phyloP scores from a whole-genome alignment of 2,888 invertebrate genomes.

The Orgyia antiqua region DNA sequence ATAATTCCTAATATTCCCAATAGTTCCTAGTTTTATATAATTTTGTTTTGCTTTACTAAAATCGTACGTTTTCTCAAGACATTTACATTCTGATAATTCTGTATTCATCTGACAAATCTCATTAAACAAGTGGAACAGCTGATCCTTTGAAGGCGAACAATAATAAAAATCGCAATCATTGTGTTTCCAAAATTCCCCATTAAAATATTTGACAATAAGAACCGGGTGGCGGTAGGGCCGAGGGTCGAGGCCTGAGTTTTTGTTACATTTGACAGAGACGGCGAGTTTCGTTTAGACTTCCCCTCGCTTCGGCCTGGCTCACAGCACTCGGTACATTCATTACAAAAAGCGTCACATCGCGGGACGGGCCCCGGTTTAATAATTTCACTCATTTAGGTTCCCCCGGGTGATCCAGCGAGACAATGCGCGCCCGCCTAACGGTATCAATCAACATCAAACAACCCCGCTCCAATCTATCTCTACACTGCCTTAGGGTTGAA shows the following conservation, averaged over 20 bases:
- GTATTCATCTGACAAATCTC: constrained; percentile 1
- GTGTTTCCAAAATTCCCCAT: constrained; percentile 36
- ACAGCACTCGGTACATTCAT: constrained; percentile 55
- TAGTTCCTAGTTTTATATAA: no score
- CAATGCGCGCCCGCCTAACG: constrained; percentile 71
- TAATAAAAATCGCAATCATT: constrained; percentile 28
- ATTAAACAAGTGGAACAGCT: constrained; percentile 30
- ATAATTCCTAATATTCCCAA: no score
- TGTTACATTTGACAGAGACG: constrained; percentile 46
- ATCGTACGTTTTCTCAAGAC: no score
- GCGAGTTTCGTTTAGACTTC: constrained; percentile 22
- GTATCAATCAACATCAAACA: constrained; percentile 79
- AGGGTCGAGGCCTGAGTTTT: constrained; percentile 31
- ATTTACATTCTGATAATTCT: no score
- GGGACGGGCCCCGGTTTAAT: constrained; percentile 65
- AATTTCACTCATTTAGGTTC: constrained; percentile 73
- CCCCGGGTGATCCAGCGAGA: constrained; percentile 59
- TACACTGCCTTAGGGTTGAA: constrained; percentile 49
- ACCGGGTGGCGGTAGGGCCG: constrained; percentile 30
- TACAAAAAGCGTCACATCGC: constrained; percentile 74
- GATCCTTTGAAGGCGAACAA: constrained; percentile 27
- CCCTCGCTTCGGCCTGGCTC: constrained; percentile 23
- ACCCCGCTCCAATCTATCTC: constrained; percentile 46
- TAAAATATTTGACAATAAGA: constrained; percentile 45
- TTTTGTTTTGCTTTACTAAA: no score